These are phyloP conservation scores for Mionectes macconnelli DNA, from an alignment of 2,113 vertebrate genomes.

Conservation along the genomic window DNA sequence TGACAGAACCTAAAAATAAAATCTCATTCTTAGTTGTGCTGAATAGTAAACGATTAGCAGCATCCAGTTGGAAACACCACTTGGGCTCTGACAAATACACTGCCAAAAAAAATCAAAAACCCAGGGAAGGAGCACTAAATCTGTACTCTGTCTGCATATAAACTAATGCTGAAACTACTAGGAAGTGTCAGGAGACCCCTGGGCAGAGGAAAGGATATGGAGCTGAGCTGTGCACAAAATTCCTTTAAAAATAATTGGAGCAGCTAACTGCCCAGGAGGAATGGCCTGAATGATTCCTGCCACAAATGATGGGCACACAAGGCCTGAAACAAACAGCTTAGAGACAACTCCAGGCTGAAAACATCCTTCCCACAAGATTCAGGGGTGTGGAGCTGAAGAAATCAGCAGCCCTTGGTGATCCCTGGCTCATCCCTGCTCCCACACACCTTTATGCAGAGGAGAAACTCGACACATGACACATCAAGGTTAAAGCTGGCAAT, in stretches of 20 bases:
- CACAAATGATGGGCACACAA: not conserved
- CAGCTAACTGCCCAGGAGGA: not conserved
- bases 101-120: slow-evolving; percentile 28
- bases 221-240: not conserved
- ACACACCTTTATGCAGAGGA: not conserved
- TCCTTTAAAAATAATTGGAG: slow-evolving; percentile 35
- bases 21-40: slow-evolving; percentile 25
- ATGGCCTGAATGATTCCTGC: not conserved
- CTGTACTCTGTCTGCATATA: slow-evolving; percentile 17
- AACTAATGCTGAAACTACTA: slow-evolving; percentile 21
- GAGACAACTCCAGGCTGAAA: not conserved
- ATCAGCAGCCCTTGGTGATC: not conserved
- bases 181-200: slow-evolving; percentile 13
- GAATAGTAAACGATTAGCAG: slow-evolving; percentile 51
- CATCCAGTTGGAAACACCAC: slow-evolving; percentile 45
- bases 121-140: not conserved
- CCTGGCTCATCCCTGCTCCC: not conserved
- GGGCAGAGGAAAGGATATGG: not conserved
- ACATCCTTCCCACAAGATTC: not conserved
- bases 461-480: not conserved
- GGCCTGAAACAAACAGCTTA: not conserved
- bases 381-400: accelerated
- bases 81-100: slow-evolving; percentile 34
- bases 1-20: slow-evolving; percentile 56
- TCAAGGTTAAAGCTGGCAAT: slow-evolving; percentile 45